Percentiles rank a stretch among this genome's conserved stretches.
These are phyloP conservation scores for Zhuqinia jingwanae DNA, from an alignment of 2,888 invertebrate genomes.

Conservation along the genomic window DNA sequence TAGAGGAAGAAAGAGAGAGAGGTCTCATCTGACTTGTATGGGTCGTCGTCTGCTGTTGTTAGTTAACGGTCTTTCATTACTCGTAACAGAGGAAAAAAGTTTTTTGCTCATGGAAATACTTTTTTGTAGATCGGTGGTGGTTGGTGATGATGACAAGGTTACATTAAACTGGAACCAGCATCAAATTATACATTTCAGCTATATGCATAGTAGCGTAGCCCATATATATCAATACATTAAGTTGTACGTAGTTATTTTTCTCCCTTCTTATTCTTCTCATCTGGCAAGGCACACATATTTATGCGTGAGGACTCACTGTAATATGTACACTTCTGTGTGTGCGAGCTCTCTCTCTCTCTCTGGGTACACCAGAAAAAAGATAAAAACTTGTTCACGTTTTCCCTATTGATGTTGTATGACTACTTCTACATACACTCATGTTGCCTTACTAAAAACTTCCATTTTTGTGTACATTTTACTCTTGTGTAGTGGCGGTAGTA, in stretches of 20 bases:
- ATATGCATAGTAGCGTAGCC: not conserved
- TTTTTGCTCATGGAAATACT: slow-evolving; percentile 37
- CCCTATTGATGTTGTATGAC: slow-evolving; percentile 24
- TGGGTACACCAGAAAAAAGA: slow-evolving; percentile 10
- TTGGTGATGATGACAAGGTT: slow-evolving; percentile 58
- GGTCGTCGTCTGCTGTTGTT: slow-evolving; percentile 38
- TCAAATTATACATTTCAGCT: slow-evolving; percentile 52
- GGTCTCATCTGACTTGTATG: slow-evolving; percentile 46
- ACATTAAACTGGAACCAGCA: slow-evolving; percentile 49
- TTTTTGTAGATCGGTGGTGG: not conserved
- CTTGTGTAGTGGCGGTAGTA: not conserved
- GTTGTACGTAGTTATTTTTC: not conserved
- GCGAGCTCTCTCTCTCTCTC: too few species aligned
- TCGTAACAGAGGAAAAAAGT: slow-evolving; percentile 1
- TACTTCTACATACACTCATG: too few species aligned
- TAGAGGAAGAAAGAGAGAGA: not conserved
- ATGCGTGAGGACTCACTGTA: slow-evolving; percentile 36
- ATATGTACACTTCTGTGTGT: too few species aligned
- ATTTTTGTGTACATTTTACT: not conserved
- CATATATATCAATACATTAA: not conserved
- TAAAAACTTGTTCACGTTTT: slow-evolving; percentile 35
- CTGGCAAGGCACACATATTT: not conserved
- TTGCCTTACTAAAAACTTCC: too few species aligned
- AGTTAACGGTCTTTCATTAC: slow-evolving; percentile 63
- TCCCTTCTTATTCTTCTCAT: not conserved